These are phyloP conservation scores for Piscicola geometra DNA, from an alignment of 2,888 invertebrate species.

Conservation along the genomic window DNA sequence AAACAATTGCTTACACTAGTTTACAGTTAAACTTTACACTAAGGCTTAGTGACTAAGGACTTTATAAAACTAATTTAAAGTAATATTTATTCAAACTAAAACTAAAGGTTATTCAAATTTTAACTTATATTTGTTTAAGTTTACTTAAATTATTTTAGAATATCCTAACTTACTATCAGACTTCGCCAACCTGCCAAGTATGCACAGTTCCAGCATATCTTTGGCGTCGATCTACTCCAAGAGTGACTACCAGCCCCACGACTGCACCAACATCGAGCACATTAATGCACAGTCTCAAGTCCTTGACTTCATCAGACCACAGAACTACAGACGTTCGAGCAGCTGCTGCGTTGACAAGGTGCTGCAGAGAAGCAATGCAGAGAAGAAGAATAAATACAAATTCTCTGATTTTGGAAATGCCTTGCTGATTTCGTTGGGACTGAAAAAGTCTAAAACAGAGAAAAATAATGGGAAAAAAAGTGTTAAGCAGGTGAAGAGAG, in stretches of 20 bases:
- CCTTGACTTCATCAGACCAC: background rate
- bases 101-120: no score
- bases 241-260: constrained; percentile 4
- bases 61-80: no score
- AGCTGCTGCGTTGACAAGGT: no score
- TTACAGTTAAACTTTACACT: no score
- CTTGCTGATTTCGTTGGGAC: background rate
- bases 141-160: no score
- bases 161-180: no score
- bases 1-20: no score
- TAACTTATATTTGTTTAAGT: no score
- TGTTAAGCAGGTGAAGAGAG: background rate
- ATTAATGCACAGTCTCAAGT: background rate
- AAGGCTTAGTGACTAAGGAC: no score
- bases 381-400: background rate
- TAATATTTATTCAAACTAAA: no score
- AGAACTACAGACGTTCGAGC: constrained; percentile 16
- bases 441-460: background rate
- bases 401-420: background rate
- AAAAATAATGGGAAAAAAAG: background rate
- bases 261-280: background rate
- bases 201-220: background rate
- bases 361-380: no score
- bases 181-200: no score
- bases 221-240: constrained; percentile 11